Percentiles rank a stretch among this genome's conserved stretches.
phyloP scores from a whole-genome alignment of 2,113 vertebrate genomes.

The Oryctolagus cuniculus region mOryCun1.1 NC_091442.1:16030501-16031000 shows the following conservation, averaged over 20 bases:
- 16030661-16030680: background rate
- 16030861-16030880: background rate
- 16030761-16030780: background rate
- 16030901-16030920: background rate
- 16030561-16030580: background rate
- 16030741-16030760: background rate
- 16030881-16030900: background rate
- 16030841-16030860: conserved; percentile 34
- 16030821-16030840: background rate
- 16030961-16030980: conserved; percentile 67
- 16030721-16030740: background rate
- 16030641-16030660: background rate
- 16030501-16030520: background rate
- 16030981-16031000: conserved; percentile 81
- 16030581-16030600: background rate
- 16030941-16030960: conserved; percentile 65
- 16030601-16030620: background rate
- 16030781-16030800: background rate
- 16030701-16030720: background rate
- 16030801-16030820: background rate
- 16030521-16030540: background rate
- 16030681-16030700: background rate
- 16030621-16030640: background rate
- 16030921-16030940: conserved; percentile 57
- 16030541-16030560: background rate